Conservation (phyloP, 2,888 invertebrate genomes). For the Oligia latruncula region DNA sequence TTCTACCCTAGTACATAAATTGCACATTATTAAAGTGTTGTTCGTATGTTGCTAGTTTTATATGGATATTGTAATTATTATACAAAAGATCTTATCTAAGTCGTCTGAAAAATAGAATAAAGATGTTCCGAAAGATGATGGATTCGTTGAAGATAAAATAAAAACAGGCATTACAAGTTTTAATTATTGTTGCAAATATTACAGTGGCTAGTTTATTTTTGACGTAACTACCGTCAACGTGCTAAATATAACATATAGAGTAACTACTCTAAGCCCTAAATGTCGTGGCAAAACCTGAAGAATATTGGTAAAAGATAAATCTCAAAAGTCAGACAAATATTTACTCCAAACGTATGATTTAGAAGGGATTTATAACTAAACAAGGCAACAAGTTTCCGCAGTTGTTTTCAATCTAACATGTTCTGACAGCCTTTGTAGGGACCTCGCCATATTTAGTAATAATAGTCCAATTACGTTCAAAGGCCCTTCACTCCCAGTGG, state of each 20-base stretch:
- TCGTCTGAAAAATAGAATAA: conserved; percentile 17
- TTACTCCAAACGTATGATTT: conserved; percentile 25
- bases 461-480: conserved; percentile 56
- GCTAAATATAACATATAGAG: neutral
- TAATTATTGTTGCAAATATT: neutral
- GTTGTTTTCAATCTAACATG: conserved; percentile 49
- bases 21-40: conserved; percentile 24
- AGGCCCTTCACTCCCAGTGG: conserved; percentile 50
- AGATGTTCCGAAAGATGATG: conserved; percentile 2
- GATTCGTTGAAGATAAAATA: conserved; percentile 8
- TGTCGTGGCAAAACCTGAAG: too few relatives aligned
- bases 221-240: neutral
- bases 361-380: conserved; percentile 29
- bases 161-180: neutral
- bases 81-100: conserved; percentile 29
- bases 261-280: neutral
- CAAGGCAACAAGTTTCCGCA: conserved; percentile 37
- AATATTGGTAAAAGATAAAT: neutral
- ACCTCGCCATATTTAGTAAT: conserved; percentile 51
- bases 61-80: conserved; percentile 22
- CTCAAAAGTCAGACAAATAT: neutral
- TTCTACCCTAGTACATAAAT: conserved; percentile 38
- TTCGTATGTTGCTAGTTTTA: conserved; percentile 22
- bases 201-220: neutral
- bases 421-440: conserved; percentile 37